Evolutionary conservation across 2,113 vertebrate genomes (phyloP).

Genomic region (Rhagologus leucostigma): DNA sequence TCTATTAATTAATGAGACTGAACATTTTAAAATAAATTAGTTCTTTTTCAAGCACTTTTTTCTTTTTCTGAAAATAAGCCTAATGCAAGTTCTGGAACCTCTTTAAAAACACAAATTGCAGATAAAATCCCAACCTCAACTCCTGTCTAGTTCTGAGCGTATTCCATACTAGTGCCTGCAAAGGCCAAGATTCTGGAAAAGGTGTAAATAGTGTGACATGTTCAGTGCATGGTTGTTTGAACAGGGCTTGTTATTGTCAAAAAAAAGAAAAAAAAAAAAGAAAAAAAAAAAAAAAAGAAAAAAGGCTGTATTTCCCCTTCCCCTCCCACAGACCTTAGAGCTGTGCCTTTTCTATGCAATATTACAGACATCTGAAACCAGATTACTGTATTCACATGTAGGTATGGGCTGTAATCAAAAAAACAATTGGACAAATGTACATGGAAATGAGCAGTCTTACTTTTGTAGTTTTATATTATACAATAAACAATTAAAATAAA

Average conservation of each 20-base stretch:
- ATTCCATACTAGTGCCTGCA: conserved; percentile 21
- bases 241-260: conserved; percentile 68
- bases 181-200: conserved; percentile 60
- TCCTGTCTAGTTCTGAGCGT: background rate
- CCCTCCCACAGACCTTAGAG: conserved; percentile 88
- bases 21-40: conserved; percentile 39
- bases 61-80: conserved; percentile 55
- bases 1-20: conserved; percentile 60
- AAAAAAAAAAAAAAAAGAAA: background rate
- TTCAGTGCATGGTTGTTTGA: conserved; percentile 74
- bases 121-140: background rate
- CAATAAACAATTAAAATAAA: conserved; percentile 90
- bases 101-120: background rate
- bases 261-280: background rate
- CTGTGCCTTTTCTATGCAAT: conserved; percentile 99
- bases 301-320: conserved; percentile 80
- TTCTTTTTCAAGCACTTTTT: conserved; percentile 52
- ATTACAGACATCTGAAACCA: conserved; percentile 88
- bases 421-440: conserved; percentile 85
- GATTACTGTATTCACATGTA: conserved; percentile 90
- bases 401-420: conserved; percentile 86
- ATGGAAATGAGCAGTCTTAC: conserved; percentile 98
- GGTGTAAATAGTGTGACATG: conserved; percentile 71
- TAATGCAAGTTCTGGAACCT: conserved; percentile 48
- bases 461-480: conserved; percentile 99